These are phyloP conservation scores for Drosophila micromelanica DNA, from an alignment of 1,140 invertebrate genomes.

Conservation along the genomic window DNA sequence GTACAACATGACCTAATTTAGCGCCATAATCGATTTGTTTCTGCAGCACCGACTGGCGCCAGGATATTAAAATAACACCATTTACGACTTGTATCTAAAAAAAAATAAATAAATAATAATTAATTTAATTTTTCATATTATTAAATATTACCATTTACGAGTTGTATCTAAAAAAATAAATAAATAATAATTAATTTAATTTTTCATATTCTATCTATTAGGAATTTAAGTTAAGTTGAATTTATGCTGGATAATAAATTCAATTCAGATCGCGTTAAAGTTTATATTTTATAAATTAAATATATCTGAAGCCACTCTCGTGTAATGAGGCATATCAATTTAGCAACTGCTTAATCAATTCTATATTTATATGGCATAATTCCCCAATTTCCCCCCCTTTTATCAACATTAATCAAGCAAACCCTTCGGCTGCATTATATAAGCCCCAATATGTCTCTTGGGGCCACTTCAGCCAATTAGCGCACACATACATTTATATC, in stretches of 20 bases:
- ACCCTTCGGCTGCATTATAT: conserved; percentile 14
- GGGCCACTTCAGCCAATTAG: conserved; percentile 38
- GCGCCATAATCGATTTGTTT: conserved; percentile 95
- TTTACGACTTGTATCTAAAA: conserved; percentile 95
- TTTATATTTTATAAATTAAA: no score
- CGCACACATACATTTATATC: conserved; percentile 1
- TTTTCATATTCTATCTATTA: no score
- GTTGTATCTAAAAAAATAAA: no score
- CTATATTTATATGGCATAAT: not conserved
- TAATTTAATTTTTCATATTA: no score
- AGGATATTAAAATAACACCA: conserved; percentile 93
- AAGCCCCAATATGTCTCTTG: conserved; percentile 19
- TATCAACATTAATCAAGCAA: conserved; percentile 7
- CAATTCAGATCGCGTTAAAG: no score
- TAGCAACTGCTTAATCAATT: conserved; percentile 4
- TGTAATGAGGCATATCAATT: not conserved
- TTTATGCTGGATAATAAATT: no score
- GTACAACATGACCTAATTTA: conserved; percentile 93
- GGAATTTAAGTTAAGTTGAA: not conserved
- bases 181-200: no score
- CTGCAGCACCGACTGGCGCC: conserved; percentile 93
- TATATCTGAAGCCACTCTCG: not conserved
- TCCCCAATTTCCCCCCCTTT: not conserved
- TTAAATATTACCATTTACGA: no score
- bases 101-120: no score